Evolutionary conservation across 2,113 vertebrate species (phyloP), one percentile per base, ranked within the genome.

Genomic region (Podarcis cretensis): DNA sequence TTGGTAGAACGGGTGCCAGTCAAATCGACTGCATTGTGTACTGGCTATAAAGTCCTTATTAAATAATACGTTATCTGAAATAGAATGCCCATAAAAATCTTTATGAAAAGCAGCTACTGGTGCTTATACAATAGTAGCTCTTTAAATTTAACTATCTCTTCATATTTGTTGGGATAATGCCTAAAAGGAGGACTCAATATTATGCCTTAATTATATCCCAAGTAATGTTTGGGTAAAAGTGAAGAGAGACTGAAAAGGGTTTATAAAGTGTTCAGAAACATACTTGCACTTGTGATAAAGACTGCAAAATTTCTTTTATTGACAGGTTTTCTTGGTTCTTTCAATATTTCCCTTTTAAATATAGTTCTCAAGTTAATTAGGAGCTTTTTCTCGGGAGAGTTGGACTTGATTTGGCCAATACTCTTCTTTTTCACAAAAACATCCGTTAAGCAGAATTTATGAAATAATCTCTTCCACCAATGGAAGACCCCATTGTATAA

Each of bases 121-220:
- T 86, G 37, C 59, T 75, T 66, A 23, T 23, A 76, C 40, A 82
- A 66, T 76, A 57, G 91, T 85, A 3, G 0, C 30, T 82, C 83
- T 81, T 90, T 48, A 92, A 90, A 84, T 88, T 68, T 84, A 84
- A 73, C 25, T 88, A 83, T 63, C 13, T 87, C 79, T 78, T 78
- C 87, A 86, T 88, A 83, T 82, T 16, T 90, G 23, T 84, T 83
- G n/a, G 63, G 87, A 84, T 80, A 90, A 89, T n/a, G 84, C 83
- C n/a, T 40, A 37, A 91, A 88, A 23, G 57, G 18, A 66, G 54
- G 27, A 79, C 83, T 30, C 27, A 54, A 87, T 4, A 13, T 78
- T 86, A 81, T 86, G 3, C 40, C 48, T 63, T 85, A 77, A 88
- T 27, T 83, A 30, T 12, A 65, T 30, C n/a, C 21, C 35, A 54